phyloP scores from a whole-genome alignment of 2,113 vertebrate genomes.

The Hippocampus comes region DNA sequence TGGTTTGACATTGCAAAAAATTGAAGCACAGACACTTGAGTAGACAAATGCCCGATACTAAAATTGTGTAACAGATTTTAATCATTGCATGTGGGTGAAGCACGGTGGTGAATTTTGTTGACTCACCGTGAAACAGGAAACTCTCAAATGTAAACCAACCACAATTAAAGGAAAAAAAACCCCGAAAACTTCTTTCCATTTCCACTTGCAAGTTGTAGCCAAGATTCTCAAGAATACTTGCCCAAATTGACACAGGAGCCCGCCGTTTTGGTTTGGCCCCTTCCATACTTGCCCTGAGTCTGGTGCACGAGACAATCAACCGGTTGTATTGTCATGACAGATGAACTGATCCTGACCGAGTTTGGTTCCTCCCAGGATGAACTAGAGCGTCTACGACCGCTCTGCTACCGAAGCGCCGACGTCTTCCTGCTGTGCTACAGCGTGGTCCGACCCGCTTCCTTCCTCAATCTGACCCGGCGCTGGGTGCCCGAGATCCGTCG shows the following conservation, averaged over 20 bases:
- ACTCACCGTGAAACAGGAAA: background rate
- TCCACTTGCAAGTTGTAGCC: too few species aligned
- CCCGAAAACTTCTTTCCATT: too few species aligned
- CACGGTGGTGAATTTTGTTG: background rate
- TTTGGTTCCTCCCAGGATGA: slow-evolving; percentile 72
- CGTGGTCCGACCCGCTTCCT: slow-evolving; percentile 82
- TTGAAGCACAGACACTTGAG: too few species aligned
- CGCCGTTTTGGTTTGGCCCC: background rate
- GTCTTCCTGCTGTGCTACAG: slow-evolving; percentile 93
- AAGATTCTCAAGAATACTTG: background rate
- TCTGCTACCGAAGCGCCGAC: slow-evolving; percentile 85
- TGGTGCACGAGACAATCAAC: too few species aligned
- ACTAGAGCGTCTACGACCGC: slow-evolving; percentile 82
- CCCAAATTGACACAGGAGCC: too few species aligned
- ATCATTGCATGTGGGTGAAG: background rate
- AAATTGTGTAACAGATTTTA: background rate
- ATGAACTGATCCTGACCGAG: background rate
- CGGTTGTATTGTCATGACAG: too few species aligned
- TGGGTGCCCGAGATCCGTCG: slow-evolving; percentile 85
- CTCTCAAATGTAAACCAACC: background rate
- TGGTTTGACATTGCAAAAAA: too few species aligned
- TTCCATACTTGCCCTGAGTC: too few species aligned
- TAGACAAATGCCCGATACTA: too few species aligned
- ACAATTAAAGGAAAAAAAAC: too few species aligned
- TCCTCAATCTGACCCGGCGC: slow-evolving; percentile 77